phyloP scores from a whole-genome alignment of 2,888 invertebrate genomes.

The Microdon myrmicae region DNA sequence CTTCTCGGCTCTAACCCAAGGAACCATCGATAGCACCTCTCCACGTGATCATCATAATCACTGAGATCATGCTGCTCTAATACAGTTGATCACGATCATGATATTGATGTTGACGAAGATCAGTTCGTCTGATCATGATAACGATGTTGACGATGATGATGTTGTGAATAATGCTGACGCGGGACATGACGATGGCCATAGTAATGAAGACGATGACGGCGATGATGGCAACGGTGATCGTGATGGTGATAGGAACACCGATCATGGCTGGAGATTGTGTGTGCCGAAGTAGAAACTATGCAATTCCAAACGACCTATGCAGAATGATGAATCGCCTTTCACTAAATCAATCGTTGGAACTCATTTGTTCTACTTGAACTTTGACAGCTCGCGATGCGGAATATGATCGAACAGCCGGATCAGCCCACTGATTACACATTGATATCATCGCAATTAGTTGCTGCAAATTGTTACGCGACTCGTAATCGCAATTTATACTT shows the following conservation, averaged over 20 bases:
- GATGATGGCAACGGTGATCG: conserved; percentile 4
- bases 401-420: conserved; percentile 21
- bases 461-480: conserved; percentile 6
- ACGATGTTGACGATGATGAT: too few relatives aligned
- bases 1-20: conserved; percentile 9
- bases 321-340: conserved; percentile 47
- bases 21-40: conserved; percentile 29
- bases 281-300: conserved; percentile 5
- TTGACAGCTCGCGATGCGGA: conserved; percentile 27
- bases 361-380: conserved; percentile 51
- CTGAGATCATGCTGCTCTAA: too few relatives aligned
- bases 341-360: conserved; percentile 49
- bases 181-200: too few relatives aligned
- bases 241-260: conserved; percentile 8
- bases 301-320: conserved; percentile 27
- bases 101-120: too few relatives aligned
- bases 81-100: too few relatives aligned
- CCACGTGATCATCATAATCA: too few relatives aligned
- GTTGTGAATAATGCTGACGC: too few relatives aligned
- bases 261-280: conserved; percentile 21
- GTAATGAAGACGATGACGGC: too few relatives aligned
- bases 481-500: too few relatives aligned
- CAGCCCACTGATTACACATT: conserved; percentile 6
- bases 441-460: conserved; percentile 30
- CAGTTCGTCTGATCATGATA: too few relatives aligned